Evolutionary conservation across 1,140 invertebrate genomes (phyloP).

Genomic region (Mesaphorura yosii): DNA sequence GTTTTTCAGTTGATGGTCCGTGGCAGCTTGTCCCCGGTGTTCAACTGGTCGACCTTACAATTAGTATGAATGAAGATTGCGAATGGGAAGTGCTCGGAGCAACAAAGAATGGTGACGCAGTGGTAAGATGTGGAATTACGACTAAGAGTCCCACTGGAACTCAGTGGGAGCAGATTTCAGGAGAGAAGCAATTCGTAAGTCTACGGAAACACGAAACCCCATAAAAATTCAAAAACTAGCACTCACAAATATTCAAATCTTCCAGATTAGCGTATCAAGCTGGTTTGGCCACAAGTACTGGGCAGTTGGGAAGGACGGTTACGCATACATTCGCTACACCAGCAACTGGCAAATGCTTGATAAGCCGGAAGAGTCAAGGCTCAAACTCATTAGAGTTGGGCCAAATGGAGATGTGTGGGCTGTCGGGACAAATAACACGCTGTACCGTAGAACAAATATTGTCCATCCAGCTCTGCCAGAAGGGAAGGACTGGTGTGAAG

Average conservation of each 20-base stretch:
- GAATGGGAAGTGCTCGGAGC: slow-evolving; percentile 62
- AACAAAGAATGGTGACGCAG: slow-evolving; percentile 65
- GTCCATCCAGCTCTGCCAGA: slow-evolving; percentile 36
- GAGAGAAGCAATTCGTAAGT: slow-evolving; percentile 59
- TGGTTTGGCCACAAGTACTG: slow-evolving; percentile 59
- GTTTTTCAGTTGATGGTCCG: slow-evolving; percentile 67
- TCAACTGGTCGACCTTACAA: slow-evolving; percentile 60
- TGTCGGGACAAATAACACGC: slow-evolving; percentile 23
- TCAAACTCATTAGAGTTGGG: slow-evolving; percentile 32
- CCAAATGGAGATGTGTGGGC: slow-evolving; percentile 24
- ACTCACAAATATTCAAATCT: neutral
- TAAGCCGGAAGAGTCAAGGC: slow-evolving; percentile 32
- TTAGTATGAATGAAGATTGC: slow-evolving; percentile 35
- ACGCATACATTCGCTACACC: slow-evolving; percentile 48
- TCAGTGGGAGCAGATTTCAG: slow-evolving; percentile 65
- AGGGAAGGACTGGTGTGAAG: slow-evolving; percentile 35
- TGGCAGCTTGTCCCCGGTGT: slow-evolving; percentile 76
- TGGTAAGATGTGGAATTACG: slow-evolving; percentile 63
- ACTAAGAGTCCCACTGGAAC: slow-evolving; percentile 48
- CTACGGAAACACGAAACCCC: neutral
- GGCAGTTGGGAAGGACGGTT: slow-evolving; percentile 72
- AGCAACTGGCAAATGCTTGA: slow-evolving; percentile 31
- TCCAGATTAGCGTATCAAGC: slow-evolving; percentile 37
- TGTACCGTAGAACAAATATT: slow-evolving; percentile 38
- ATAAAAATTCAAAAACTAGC: neutral